These are phyloP conservation scores for Cinclus cinclus DNA, from an alignment of 2,113 vertebrate genomes.

Conservation along the genomic window DNA sequence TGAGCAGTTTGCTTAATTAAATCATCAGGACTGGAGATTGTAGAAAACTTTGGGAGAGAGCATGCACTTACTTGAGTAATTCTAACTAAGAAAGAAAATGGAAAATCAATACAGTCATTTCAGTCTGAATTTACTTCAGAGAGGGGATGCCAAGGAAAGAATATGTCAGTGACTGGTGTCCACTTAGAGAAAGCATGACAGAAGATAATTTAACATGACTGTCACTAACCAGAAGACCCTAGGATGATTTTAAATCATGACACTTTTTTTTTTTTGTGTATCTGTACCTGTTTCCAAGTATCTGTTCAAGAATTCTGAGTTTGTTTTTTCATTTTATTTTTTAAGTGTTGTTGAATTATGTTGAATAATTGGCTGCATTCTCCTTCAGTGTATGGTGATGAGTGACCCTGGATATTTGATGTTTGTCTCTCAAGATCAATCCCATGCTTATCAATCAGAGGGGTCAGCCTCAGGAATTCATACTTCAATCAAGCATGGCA, in stretches of 20 bases:
- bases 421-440: not conserved
- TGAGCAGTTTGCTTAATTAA: conserved; percentile 17
- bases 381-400: not conserved
- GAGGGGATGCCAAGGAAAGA: not conserved
- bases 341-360: not conserved
- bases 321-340: not conserved
- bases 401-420: not conserved
- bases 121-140: not conserved
- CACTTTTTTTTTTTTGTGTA: not conserved
- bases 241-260: not conserved
- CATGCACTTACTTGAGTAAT: not conserved
- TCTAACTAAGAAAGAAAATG: conserved; percentile 2
- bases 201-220: not conserved
- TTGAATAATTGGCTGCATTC: not conserved
- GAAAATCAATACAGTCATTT: conserved; percentile 41
- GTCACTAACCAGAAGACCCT: not conserved
- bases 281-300: not conserved
- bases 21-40: not conserved
- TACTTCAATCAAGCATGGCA: not conserved
- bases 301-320: not conserved
- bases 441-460: not conserved
- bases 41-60: not conserved
- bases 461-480: not conserved
- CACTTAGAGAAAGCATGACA: not conserved
- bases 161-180: not conserved